phyloP scores from a whole-genome alignment of 1,140 invertebrate genomes.

The Drosophila sproati region DNA sequence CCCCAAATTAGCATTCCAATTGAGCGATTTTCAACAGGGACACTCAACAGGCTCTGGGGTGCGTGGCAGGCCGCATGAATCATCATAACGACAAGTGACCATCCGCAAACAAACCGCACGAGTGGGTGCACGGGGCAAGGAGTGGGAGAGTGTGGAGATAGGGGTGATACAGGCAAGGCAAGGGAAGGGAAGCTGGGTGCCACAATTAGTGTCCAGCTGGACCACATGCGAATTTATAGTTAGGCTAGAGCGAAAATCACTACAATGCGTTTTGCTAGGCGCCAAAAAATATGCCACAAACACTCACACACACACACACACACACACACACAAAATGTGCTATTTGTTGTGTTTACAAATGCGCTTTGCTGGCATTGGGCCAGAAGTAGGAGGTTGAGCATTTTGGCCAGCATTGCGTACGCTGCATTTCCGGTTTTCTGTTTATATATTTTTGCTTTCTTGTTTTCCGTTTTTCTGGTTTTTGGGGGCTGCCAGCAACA shows the following conservation, averaged over 20 bases:
- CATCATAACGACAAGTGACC: conserved; percentile 75
- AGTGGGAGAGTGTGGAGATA: background rate
- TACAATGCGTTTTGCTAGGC: conserved; percentile 51
- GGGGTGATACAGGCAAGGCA: background rate
- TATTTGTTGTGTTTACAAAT: conserved; percentile 79
- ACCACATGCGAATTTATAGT: conserved; percentile 64
- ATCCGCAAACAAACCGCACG: conserved; percentile 53
- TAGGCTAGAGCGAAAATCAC: conserved; percentile 59
- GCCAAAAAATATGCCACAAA: conserved; percentile 75
- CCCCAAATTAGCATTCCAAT: conserved; percentile 73
- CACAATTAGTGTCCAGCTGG: conserved; percentile 45
- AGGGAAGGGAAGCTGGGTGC: background rate
- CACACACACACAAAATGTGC: conserved; percentile 54
- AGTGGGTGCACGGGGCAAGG: background rate
- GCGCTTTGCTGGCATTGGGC: conserved; percentile 43
- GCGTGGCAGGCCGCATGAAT: conserved; percentile 70
- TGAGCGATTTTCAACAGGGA: conserved; percentile 61
- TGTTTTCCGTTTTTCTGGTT: conserved; percentile 14
- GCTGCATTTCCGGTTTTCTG: conserved; percentile 49
- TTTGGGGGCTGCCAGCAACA: conserved; percentile 51
- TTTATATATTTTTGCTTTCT: conserved; percentile 31
- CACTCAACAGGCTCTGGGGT: conserved; percentile 57
- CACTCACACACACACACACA: conserved; percentile 29
- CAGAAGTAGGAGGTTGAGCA: conserved; percentile 29
- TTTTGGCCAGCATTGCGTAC: conserved; percentile 38